Conservation (phyloP, 1,140 invertebrate species). For the Drosophila pallidifrons region DNA sequence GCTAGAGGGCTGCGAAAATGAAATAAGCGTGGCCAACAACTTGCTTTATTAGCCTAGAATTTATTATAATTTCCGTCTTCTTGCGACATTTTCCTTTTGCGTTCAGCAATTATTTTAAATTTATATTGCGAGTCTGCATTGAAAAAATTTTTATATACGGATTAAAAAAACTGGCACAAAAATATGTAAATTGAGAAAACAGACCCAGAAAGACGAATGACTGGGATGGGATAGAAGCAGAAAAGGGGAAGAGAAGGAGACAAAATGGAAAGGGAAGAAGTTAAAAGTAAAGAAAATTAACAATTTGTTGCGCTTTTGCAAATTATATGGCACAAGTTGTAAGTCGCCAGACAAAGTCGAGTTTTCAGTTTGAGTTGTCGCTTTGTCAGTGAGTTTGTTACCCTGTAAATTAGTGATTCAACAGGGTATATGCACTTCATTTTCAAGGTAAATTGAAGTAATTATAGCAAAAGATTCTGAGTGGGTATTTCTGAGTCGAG, state of each 20-base stretch:
- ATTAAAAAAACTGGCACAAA: constrained; percentile 47
- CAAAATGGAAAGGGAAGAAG: constrained; percentile 20
- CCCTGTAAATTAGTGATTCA: neutral
- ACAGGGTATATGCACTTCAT: constrained; percentile 1
- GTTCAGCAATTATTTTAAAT: constrained; percentile 65
- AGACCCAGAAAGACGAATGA: constrained; percentile 29
- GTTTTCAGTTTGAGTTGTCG: constrained; percentile 40
- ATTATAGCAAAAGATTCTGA: neutral
- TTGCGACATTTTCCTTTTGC: constrained; percentile 27
- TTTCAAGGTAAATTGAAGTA: neutral
- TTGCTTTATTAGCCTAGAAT: constrained; percentile 61
- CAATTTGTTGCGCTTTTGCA: constrained; percentile 81
- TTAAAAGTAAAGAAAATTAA: constrained; percentile 72
- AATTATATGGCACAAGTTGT: constrained; percentile 72
- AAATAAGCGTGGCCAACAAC: constrained; percentile 45
- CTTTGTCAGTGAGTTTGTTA: constrained; percentile 6
- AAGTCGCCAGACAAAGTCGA: constrained; percentile 50
- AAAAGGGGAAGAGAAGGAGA: neutral
- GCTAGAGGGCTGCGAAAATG: constrained; percentile 7
- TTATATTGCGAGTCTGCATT: constrained; percentile 28
- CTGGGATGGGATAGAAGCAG: neutral
- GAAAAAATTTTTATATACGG: neutral
- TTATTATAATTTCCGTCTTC: constrained; percentile 56
- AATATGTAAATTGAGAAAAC: constrained; percentile 72
- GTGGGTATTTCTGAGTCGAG: constrained; percentile 2